Conservation (phyloP, 2,797 vertebrate genomes). For the Aphelocoma californica region DNA sequence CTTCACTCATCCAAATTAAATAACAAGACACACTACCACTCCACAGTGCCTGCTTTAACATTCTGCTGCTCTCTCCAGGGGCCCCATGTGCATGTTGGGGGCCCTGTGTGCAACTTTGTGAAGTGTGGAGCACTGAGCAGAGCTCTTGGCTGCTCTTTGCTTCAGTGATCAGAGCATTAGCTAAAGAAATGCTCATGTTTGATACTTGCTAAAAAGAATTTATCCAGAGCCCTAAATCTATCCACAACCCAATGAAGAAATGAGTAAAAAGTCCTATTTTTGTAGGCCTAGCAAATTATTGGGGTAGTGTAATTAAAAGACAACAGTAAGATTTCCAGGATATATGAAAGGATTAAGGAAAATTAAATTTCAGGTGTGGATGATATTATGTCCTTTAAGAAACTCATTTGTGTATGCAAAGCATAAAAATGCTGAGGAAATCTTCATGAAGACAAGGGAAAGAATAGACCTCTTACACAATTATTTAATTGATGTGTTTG, state of each 20-base stretch:
- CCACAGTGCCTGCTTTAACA: conserved; percentile 15
- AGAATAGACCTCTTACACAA: not conserved
- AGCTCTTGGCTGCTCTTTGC: not conserved
- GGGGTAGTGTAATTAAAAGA: not conserved
- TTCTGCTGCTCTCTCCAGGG: not conserved
- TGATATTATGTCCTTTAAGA: not conserved
- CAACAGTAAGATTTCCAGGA: not conserved
- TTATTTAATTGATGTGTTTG: not conserved
- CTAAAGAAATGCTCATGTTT: not conserved
- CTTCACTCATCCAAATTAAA: conserved; percentile 25
- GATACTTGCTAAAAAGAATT: not conserved
- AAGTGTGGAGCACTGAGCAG: not conserved
- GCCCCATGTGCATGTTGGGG: not conserved
- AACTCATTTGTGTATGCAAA: not conserved
- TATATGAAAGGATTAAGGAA: rapidly evolving
- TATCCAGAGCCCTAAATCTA: not conserved
- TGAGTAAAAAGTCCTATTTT: not conserved
- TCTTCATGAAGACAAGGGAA: not conserved
- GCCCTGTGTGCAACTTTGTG: not conserved
- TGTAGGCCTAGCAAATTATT: not conserved
- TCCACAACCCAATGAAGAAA: not conserved
- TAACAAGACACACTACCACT: conserved; percentile 14
- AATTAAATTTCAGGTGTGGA: not conserved
- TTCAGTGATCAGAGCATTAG: not conserved
- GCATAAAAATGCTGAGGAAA: not conserved